Evolutionary conservation across 2,113 vertebrate genomes (phyloP).

Genomic region (Casuarius casuarius): DNA sequence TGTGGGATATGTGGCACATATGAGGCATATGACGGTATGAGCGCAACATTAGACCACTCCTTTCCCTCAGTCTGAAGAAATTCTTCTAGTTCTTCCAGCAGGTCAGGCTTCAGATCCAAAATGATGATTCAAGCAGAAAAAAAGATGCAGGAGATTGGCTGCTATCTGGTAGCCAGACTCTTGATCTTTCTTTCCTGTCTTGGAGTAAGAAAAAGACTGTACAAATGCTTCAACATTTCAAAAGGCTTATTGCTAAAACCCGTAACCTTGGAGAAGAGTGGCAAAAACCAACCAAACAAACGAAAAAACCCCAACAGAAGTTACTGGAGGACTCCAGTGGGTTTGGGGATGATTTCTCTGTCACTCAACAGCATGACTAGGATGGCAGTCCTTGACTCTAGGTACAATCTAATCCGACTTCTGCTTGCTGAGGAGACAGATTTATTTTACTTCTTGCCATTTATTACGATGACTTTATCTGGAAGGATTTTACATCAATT

Average conservation of each 20-base stretch:
- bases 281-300: neutral
- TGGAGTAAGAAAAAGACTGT: neutral
- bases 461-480: neutral
- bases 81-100: neutral
- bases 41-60: neutral
- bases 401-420: neutral
- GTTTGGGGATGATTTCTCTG: neutral
- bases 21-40: neutral
- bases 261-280: neutral
- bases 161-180: neutral
- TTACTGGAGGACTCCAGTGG: neutral
- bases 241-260: neutral
- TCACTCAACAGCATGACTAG: accelerated
- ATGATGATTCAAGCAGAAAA: neutral
- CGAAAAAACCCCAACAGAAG: neutral
- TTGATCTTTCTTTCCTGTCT: neutral
- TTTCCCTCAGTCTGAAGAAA: neutral
- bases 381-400: neutral
- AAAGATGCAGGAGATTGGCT: neutral
- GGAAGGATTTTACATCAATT: neutral
- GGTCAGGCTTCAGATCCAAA: neutral
- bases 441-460: neutral
- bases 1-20: neutral
- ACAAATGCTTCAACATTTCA: neutral
- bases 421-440: neutral